Evolutionary conservation across 2,888 invertebrate genomes (phyloP).

Genomic region (Cristatella mucedo): DNA sequence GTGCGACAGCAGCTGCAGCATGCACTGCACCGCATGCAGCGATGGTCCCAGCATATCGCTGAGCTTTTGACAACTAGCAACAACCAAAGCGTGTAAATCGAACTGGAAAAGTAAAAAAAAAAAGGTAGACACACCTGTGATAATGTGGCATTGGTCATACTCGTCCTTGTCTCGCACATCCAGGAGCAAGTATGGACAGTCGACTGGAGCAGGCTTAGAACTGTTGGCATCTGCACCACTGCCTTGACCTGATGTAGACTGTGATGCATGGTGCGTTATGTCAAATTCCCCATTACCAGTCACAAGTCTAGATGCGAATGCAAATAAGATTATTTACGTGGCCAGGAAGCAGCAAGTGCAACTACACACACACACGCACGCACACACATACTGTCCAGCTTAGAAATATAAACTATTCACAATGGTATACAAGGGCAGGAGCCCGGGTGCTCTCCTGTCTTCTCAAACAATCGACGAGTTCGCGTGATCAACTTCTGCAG

Average conservation of each 20-base stretch:
- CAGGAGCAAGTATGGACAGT: constrained; percentile 38
- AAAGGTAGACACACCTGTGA: constrained; percentile 25
- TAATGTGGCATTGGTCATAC: constrained; percentile 36
- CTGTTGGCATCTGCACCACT: constrained; percentile 7
- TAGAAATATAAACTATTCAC: not conserved
- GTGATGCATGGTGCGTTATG: constrained; percentile 14
- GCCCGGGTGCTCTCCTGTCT: no score
- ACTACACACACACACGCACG: not conserved
- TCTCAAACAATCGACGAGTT: no score
- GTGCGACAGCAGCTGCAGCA: no score
- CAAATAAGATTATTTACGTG: no score
- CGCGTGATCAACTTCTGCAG: no score
- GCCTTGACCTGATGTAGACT: constrained; percentile 6
- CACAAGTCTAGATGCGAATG: constrained; percentile 12
- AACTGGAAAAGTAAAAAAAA: not conserved
- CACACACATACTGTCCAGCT: not conserved
- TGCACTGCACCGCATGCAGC: no score
- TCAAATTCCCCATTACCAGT: constrained; percentile 36
- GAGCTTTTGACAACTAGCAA: no score
- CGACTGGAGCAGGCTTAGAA: constrained; percentile 11
- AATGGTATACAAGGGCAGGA: no score
- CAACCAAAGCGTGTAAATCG: not conserved
- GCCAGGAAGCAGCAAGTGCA: constrained; percentile 18
- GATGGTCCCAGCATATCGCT: not conserved
- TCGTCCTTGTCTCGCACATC: constrained; percentile 38